These are phyloP conservation scores for Alauda arvensis DNA, from an alignment of 2,797 vertebrate species.

Conservation along the genomic window DNA sequence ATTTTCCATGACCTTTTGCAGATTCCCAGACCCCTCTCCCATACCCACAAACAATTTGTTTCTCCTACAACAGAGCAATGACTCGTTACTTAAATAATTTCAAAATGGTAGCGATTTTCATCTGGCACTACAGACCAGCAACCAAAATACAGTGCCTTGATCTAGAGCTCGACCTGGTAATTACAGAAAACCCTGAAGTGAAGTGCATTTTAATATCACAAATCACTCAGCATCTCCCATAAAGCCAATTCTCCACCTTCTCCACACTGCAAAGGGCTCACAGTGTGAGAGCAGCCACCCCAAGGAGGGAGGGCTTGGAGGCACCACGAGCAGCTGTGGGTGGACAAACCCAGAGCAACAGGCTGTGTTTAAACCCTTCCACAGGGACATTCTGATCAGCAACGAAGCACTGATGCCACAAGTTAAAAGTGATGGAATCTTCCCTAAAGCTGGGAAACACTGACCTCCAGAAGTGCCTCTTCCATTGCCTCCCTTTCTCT, in stretches of 20 bases:
- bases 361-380: background rate
- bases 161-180: background rate
- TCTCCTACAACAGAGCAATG: background rate
- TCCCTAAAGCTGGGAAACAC: background rate
- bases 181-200: background rate
- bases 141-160: background rate
- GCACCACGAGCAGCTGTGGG: fast-evolving
- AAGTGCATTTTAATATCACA: background rate
- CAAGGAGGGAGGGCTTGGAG: background rate
- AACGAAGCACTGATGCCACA: fast-evolving
- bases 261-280: fast-evolving
- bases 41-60: background rate
- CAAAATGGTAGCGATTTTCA: background rate
- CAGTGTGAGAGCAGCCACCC: background rate
- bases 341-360: background rate
- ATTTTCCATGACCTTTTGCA: background rate
- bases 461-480: background rate
- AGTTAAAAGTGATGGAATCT: fast-evolving
- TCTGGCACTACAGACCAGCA: background rate
- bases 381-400: fast-evolving
- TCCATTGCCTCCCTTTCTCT: no score
- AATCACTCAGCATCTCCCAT: background rate
- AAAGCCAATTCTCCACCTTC: background rate
- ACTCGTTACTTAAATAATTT: background rate
- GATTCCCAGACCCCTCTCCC: background rate